Percentiles rank a stretch among this genome's conserved stretches.
phyloP scores from a whole-genome alignment of 2,888 invertebrate species.

The Plutella xylostella region DNA sequence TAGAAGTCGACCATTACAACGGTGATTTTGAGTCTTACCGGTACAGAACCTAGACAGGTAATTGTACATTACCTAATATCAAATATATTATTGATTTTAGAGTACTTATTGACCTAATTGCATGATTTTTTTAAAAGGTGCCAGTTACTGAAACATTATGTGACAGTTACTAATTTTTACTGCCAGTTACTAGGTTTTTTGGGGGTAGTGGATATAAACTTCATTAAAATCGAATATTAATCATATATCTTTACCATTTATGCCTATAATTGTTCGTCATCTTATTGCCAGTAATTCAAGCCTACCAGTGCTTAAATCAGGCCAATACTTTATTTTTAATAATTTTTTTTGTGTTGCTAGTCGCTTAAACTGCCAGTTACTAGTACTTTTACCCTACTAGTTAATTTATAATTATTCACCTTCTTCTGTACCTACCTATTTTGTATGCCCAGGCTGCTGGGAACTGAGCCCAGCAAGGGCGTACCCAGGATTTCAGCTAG shows the following conservation, averaged over 20 bases:
- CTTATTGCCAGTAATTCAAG: background rate
- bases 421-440: no score
- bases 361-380: slow-evolving; percentile 2
- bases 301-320: background rate
- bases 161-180: background rate
- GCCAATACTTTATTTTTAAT: background rate
- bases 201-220: background rate
- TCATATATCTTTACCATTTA: background rate
- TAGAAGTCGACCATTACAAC: no score
- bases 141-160: background rate
- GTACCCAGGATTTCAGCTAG: no score
- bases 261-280: background rate
- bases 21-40: no score
- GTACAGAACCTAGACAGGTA: no score
- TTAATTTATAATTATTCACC: no score
- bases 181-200: background rate
- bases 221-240: background rate
- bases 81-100: background rate
- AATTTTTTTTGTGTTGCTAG: background rate
- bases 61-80: background rate
- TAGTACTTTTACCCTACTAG: no score
- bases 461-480: no score
- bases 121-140: background rate
- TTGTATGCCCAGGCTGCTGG: no score
- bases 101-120: background rate